Base-by-base conservation (phyloP, 2,797 vertebrate species). In the Apodemus agrarius region DNA sequence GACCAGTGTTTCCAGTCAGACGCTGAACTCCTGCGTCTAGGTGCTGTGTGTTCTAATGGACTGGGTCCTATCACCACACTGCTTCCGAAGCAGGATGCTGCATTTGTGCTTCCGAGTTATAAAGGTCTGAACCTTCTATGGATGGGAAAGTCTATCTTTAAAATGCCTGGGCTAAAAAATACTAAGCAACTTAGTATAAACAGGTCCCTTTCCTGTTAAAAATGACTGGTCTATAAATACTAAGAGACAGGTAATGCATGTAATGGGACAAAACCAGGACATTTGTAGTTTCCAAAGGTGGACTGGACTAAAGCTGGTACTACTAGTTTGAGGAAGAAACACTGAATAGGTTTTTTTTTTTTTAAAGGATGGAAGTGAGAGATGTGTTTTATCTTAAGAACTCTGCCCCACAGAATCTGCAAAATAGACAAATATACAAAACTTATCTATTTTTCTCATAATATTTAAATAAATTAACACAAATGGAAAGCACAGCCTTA, bases 401-500 rank as follows among this genome's bases (percentile, higher is more conserved):
- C 88, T 21, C 81, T 93, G 65, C 96, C 92, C 92, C 97, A 98
- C 75, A 96, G 97, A 97, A 98, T 98, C 97, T 98, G 98, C 97
- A 98, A 98, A 98, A 98, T 95, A 97, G 96, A 98, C 78, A 87
- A 97, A 97, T 96, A 96, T 98, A 98, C 95, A 98, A 98, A 98
- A 97, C 97, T 95, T 96, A 97, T 98, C 93, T 98, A 83, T 95
- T 98, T 78, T 98, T 97, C 95, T 97, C 94, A 89, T 98, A 84
- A 98, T 90, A 97, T 91, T 98, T 98, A 97, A 98, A 98, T 98
- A 99, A 98, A 96, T 98, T 98, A 98, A 97, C 95, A 97, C 12
- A 94, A 86, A 84, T 57, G 4, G 95, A 97, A 96, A 97, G 67
- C 43, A 52, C 91, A 43, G 75, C 82, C 79, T 99, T 99, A 99